Conservation (phyloP, 1,140 invertebrate species). For the Drosophila ercepeae region DNA sequence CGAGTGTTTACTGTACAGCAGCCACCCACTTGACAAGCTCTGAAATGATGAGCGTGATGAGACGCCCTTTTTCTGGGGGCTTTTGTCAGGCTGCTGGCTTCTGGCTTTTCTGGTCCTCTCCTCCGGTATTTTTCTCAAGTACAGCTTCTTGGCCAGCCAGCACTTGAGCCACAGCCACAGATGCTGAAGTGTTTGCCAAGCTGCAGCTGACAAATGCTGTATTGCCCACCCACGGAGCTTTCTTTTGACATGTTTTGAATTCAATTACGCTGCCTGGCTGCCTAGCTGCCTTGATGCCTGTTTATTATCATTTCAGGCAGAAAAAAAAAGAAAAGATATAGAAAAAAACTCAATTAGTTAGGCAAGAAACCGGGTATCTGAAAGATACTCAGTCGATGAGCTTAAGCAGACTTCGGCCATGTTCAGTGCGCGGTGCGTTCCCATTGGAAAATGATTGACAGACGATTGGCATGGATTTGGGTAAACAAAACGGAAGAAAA, state of each 20-base stretch:
- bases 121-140: conserved; percentile 61
- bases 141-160: conserved; percentile 66
- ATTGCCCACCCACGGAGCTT: conserved; percentile 66
- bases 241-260: conserved; percentile 80
- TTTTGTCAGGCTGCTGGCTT: conserved; percentile 65
- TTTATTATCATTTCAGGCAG: conserved; percentile 75
- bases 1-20: conserved; percentile 72
- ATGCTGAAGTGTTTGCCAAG: conserved; percentile 67
- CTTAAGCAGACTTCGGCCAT: conserved; percentile 82
- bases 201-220: conserved; percentile 37
- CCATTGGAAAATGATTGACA: conserved; percentile 82
- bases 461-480: conserved; percentile 82
- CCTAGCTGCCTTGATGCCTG: conserved; percentile 42
- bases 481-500: conserved; percentile 67
- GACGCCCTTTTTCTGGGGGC: conserved; percentile 67
- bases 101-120: conserved; percentile 3
- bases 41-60: conserved; percentile 28
- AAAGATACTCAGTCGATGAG: conserved; percentile 51
- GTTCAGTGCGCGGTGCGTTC: conserved; percentile 27
- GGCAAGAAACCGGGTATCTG: background rate
- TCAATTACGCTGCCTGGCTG: conserved; percentile 65
- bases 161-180: conserved; percentile 44
- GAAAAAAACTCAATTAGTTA: conserved; percentile 72
- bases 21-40: conserved; percentile 67
- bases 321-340: background rate